Evolutionary conservation across 2,888 invertebrate genomes (phyloP).

Genomic region (Ceriagrion tenellum): DNA sequence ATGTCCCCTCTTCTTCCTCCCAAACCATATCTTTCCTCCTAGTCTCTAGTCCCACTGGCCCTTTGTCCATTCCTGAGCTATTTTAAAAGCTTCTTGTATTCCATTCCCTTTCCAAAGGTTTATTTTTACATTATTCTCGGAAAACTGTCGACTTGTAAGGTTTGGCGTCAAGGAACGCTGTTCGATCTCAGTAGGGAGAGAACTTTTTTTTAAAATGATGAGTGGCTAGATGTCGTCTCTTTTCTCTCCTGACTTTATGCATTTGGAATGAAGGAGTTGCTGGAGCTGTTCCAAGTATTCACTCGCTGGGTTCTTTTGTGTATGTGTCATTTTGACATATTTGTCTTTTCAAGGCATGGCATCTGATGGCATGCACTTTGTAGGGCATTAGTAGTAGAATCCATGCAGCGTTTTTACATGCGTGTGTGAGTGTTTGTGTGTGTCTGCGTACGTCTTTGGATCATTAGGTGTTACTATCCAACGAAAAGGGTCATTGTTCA

Average conservation of each 20-base stretch:
- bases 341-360: conserved; percentile 10
- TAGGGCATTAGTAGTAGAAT: not conserved
- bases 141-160: not conserved
- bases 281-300: not conserved
- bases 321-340: conserved; percentile 18
- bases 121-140: not conserved
- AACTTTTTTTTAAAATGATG: not conserved
- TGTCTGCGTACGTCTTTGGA: not conserved
- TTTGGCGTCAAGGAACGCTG: not conserved
- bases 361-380: conserved; percentile 24
- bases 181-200: conserved; percentile 1
- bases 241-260: not conserved
- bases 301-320: conserved; percentile 12
- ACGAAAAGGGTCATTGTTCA: not conserved
- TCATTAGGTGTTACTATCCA: conserved; percentile 3
- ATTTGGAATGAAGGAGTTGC: not conserved
- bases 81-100: not conserved
- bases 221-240: not conserved
- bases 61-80: not conserved
- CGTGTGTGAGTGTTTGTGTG: not conserved
- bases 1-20: not conserved
- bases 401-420: not conserved
- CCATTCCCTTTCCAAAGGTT: not conserved
- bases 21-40: not conserved
- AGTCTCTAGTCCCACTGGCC: not conserved